Evolutionary conservation across 2,888 invertebrate genomes (phyloP), one percentile per base, ranked within the genome.

Genomic region (Scaptomyza parva): DNA sequence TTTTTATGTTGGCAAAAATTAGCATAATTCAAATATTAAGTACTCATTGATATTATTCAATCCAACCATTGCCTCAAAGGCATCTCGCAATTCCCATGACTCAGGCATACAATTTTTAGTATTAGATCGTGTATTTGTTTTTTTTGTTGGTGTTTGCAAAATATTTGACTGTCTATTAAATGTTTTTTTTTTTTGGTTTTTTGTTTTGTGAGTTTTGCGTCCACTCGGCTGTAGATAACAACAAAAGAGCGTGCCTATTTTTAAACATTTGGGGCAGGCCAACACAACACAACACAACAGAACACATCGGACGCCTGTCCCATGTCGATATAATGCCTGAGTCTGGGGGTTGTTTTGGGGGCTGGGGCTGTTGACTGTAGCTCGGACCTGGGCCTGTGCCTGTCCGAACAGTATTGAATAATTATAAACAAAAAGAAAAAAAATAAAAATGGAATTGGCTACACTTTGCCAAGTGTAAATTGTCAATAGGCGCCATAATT

Each of bases 261-360:
- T 68, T 85, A 85, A 67, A 86, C 75, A 85, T 84, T 85, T 85
- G 84, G 86, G 84, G 79, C 83, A 83, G 83, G 74, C 84, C 78
- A 65, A 67, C 2, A 59, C 43, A 22, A 65, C n/a, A n/a, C n/a
- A n/a, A n/a, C n/a, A n/a, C n/a, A n/a, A n/a, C n/a, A n/a, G n/a
- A n/a, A n/a, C n/a, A 72, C 37, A 50, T 58, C 61, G 64, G 22
- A 41, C 76, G 81, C 62, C 76, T 73, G n/a, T n/a, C n/a, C n/a
- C n/a, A n/a, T 78, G 81, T 81, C 84, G 78, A 81, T 81, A 80
- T 67, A 60, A 63, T 60, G 65, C 44, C 47, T 40, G 14, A 37
- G 47, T 60, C 43, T 63, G 18, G 41, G 43, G 41, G 58, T 22
- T n/a, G 44, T 17, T 26, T 41, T 39, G 33, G 58, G 37, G 24